Percentiles rank a stretch among this genome's conserved stretches.
Conservation (phyloP, 2,888 invertebrate species). For the Sicus ferrugineus region DNA sequence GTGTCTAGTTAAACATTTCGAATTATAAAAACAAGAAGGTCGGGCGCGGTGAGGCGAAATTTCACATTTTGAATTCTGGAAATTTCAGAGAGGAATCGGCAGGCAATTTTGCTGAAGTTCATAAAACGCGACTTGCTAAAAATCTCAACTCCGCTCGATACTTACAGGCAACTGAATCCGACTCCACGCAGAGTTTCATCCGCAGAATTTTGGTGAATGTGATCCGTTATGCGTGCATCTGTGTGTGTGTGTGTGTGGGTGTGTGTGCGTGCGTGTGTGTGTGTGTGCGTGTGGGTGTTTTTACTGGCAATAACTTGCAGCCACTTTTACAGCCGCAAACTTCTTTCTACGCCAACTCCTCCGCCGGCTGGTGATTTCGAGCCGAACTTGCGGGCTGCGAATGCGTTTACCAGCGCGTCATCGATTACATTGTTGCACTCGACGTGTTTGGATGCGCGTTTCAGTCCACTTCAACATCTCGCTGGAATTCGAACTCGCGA, state of each 20-base stretch:
- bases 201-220: not conserved
- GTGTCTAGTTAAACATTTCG: too few species aligned
- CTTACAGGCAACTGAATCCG: constrained; percentile 19
- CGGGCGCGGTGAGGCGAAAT: not conserved
- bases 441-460: not conserved
- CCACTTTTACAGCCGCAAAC: constrained; percentile 14
- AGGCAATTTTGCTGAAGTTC: too few species aligned
- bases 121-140: not conserved
- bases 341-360: not conserved
- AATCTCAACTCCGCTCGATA: not conserved
- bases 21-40: too few species aligned
- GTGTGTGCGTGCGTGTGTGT: not conserved
- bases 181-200: constrained; percentile 14
- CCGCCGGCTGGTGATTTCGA: not conserved
- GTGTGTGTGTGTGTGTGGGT: not conserved
- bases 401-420: not conserved
- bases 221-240: not conserved
- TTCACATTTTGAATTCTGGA: not conserved
- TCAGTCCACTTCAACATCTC: not conserved
- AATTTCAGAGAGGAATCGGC: not conserved
- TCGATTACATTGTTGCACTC: constrained; percentile 19
- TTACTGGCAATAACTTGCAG: not conserved
- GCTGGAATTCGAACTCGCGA: not conserved
- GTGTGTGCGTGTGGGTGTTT: not conserved
- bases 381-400: not conserved